phyloP scores from a whole-genome alignment of 2,113 vertebrate genomes.

The Pan troglodytes region DNA sequence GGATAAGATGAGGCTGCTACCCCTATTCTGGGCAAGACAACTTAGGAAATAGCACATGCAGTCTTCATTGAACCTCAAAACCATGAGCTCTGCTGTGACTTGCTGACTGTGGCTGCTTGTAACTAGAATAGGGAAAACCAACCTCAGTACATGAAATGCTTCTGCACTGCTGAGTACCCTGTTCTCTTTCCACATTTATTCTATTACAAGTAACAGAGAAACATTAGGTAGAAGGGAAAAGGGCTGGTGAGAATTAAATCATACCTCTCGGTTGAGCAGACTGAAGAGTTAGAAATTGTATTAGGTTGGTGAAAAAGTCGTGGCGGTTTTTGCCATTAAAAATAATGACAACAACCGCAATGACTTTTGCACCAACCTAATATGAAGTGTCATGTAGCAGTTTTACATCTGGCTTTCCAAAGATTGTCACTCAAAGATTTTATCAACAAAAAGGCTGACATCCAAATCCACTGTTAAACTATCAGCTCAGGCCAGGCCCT shows the following conservation, averaged over 20 bases:
- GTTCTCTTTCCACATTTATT: not conserved
- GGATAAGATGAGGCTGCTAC: not conserved
- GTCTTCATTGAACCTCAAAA: not conserved
- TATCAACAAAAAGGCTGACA: not conserved
- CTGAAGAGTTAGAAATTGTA: not conserved
- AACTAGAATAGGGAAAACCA: not conserved
- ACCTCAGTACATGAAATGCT: not conserved
- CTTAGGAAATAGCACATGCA: not conserved
- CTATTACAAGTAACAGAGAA: not conserved
- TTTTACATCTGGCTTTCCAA: not conserved
- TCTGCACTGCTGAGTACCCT: not conserved
- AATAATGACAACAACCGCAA: no score
- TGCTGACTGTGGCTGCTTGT: not conserved
- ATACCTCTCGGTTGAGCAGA: not conserved
- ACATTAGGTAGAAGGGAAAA: not conserved
- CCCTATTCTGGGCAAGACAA: not conserved
- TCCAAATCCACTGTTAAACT: not conserved
- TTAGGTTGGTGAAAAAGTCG: no score
- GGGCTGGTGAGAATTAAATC: not conserved
- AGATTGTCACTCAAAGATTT: not conserved
- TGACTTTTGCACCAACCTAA: no score
- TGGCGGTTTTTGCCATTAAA: no score
- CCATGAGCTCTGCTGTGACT: not conserved
- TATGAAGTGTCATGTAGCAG: not conserved
- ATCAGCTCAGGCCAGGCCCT: not conserved